Evolutionary conservation across 2,113 vertebrate genomes (phyloP).

Genomic region (Elgaria multicarinata): DNA sequence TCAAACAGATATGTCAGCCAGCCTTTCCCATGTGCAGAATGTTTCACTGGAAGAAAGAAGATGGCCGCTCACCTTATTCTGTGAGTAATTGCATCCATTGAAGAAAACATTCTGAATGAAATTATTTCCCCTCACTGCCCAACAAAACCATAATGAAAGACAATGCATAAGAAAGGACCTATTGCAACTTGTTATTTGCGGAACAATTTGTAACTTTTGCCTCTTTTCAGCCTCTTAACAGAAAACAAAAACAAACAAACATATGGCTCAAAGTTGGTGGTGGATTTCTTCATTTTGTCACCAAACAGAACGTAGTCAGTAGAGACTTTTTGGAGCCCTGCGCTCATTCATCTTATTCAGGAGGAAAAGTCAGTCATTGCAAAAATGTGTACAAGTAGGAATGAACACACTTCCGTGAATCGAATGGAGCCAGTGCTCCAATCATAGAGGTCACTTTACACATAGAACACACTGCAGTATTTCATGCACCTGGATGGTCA

Average conservation of each 20-base stretch:
- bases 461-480: background rate
- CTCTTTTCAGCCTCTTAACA: background rate
- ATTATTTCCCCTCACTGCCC: background rate
- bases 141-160: constrained; percentile 7
- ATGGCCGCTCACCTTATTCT: background rate
- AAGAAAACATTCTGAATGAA: background rate
- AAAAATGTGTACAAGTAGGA: accelerated
- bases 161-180: constrained; percentile 13
- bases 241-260: background rate
- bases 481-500: background rate
- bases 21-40: background rate
- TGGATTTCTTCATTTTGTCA: background rate
- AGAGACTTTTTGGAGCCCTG: constrained; percentile 33
- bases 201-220: constrained; percentile 26
- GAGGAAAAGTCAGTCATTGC: constrained; percentile 21
- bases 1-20: background rate
- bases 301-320: background rate
- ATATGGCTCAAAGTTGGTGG: constrained; percentile 39
- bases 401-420: background rate
- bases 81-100: background rate
- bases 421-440: background rate
- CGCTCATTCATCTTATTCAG: constrained; percentile 42
- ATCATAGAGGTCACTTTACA: background rate
- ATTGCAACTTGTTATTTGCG: constrained; percentile 29
- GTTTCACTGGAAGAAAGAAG: background rate